phyloP scores from a whole-genome alignment of 2,113 vertebrate genomes.

The Neomonachus schauinslandi region DNA sequence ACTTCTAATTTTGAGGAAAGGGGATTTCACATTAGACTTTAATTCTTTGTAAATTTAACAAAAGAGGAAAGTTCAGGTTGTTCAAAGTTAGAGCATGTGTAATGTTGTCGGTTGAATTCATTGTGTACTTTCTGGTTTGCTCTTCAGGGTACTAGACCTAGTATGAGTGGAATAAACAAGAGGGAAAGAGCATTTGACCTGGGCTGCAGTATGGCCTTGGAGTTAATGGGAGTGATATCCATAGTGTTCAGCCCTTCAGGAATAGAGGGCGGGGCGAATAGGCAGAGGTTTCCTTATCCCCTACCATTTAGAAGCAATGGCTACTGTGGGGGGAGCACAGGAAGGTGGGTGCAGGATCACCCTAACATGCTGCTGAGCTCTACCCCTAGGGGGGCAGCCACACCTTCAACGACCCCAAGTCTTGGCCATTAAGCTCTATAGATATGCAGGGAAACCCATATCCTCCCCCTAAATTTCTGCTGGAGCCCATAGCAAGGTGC shows the following conservation, averaged over 20 bases:
- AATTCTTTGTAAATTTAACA: background rate
- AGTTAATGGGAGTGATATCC: background rate
- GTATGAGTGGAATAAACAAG: background rate
- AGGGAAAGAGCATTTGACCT: background rate
- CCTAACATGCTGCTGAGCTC: background rate
- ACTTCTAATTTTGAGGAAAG: background rate
- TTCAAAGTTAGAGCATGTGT: background rate
- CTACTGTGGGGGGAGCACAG: background rate
- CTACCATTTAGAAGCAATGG: background rate
- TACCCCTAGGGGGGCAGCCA: background rate
- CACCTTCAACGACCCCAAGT: background rate
- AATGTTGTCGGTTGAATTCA: background rate
- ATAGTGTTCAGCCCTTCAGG: background rate
- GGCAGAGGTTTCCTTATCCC: background rate
- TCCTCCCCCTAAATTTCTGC: background rate
- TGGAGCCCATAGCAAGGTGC: background rate
- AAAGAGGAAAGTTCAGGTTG: background rate
- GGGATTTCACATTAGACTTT: background rate
- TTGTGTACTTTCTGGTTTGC: background rate
- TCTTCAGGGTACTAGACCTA: background rate
- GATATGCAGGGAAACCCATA: background rate
- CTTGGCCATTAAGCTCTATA: background rate
- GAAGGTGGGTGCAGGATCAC: background rate
- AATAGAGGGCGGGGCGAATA: rapidly evolving
- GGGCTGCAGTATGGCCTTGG: background rate